Evolutionary conservation across 2,113 vertebrate species (phyloP), one percentile per base, ranked within the genome.

Genomic region (Agelaius phoeniceus): DNA sequence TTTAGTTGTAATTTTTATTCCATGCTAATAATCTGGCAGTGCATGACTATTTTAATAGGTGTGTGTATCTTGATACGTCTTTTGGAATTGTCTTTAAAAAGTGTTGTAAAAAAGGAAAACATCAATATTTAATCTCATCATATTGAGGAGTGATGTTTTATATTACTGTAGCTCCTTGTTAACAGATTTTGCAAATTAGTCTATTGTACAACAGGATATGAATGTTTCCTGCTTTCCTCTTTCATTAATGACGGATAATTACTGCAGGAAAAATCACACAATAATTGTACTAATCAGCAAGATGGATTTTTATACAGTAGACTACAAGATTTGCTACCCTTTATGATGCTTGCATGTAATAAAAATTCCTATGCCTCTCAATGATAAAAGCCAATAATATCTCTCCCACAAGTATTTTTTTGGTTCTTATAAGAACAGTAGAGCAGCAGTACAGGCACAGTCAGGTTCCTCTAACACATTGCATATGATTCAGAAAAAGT

Each of bases 211-310:
- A 59, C 39, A 74, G 81, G 81, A 93, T 90, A 77, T 59, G 67
- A 89, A 83, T 46, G 13, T 66, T 93, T 96, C 84, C 95, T 79
- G n/a, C 66, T 89, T 89, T 96, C 41, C 27, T 76, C 28, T 68
- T 92, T 84, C 57, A 68, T 93, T 94, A 91, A 43, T 77, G 37
- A 51, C 2, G 4, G 39, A 78, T 76, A 87, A 87, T 80, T 87
- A 86, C 48, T 77, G 31, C 48, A 59, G 82, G 39, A 73, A 89
- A 87, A 76, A 71, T 87, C 5, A 75, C 30, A 69, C 24, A 87
- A 76, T 83, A 73, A 77, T 85, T 44, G 28, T 35, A 8, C 23
- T 88, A 96, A 93, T 94, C 75, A 90, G 16, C 12, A 79, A 85
- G 62, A 90, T 55, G 13, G 9, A 84, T 91, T 91, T 93, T 82